Percentiles rank a stretch among this genome's conserved stretches.
phyloP scores from a whole-genome alignment of 2,888 invertebrate genomes.

The Labia minor region DNA sequence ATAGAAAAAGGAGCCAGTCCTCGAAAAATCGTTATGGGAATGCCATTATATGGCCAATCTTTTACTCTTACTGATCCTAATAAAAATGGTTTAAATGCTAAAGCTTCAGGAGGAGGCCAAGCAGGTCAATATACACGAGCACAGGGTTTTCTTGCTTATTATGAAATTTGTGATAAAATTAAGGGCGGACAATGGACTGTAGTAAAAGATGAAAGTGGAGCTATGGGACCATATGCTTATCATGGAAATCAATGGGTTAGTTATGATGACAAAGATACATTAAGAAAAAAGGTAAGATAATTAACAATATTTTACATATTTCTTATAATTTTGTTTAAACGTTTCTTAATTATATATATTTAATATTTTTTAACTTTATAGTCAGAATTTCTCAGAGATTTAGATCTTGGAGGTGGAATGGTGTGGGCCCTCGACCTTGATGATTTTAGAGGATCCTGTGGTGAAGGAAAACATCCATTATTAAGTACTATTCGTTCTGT shows the following conservation, averaged over 20 bases:
- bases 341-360: too few relatives aligned
- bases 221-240: constrained; percentile 82
- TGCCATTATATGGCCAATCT: constrained; percentile 74
- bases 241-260: constrained; percentile 87
- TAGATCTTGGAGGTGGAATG: constrained; percentile 78
- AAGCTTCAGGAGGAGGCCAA: constrained; percentile 64
- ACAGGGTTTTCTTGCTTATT: constrained; percentile 77
- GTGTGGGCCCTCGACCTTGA: constrained; percentile 85
- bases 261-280: constrained; percentile 71
- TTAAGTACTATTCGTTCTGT: constrained; percentile 64
- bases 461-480: constrained; percentile 68
- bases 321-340: constrained; percentile 16
- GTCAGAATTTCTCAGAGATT: constrained; percentile 62
- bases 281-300: constrained; percentile 49
- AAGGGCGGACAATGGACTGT: constrained; percentile 67
- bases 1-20: constrained; percentile 71
- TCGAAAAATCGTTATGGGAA: constrained; percentile 70
- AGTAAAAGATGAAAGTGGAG: constrained; percentile 59
- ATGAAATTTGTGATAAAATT: constrained; percentile 80
- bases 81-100: constrained; percentile 58
- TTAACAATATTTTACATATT: neutral
- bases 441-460: constrained; percentile 71
- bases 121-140: constrained; percentile 78
- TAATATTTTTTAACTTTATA: constrained; percentile 27
- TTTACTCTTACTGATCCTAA: constrained; percentile 51